These are phyloP conservation scores for Lacerta bilineata DNA, from an alignment of 2,797 vertebrate genomes.

Conservation along the genomic window DNA sequence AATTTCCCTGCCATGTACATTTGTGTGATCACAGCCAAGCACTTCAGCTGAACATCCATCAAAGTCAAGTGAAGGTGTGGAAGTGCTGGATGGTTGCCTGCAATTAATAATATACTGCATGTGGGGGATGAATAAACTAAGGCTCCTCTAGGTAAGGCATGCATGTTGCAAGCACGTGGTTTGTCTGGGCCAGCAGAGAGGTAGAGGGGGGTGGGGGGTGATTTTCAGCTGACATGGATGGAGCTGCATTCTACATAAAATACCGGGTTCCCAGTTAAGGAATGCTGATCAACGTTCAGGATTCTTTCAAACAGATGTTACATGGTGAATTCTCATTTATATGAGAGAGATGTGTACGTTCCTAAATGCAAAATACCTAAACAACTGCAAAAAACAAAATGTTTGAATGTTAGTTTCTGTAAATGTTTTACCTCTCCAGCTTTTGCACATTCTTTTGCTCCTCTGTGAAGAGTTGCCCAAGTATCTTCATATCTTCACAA, in stretches of 20 bases:
- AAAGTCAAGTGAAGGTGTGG: not conserved
- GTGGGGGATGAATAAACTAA: no score
- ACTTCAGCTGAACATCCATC: not conserved
- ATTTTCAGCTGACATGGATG: no score
- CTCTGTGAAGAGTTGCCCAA: slow-evolving; percentile 94
- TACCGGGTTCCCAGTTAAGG: no score
- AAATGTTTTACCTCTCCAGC: slow-evolving; percentile 87
- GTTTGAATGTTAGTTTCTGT: not conserved
- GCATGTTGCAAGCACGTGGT: no score
- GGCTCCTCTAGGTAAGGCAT: no score
- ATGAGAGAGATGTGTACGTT: not conserved
- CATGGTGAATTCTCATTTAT: not conserved
- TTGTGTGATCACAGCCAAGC: not conserved
- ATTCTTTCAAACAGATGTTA: not conserved
- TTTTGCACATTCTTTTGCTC: slow-evolving; percentile 90
- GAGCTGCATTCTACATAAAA: no score
- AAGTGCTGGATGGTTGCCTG: no score
- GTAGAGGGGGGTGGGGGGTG: no score
- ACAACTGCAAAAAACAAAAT: slow-evolving; percentile 8
- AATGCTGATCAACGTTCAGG: not conserved
- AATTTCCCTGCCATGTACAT: not conserved
- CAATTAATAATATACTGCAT: no score
- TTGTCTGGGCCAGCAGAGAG: no score
- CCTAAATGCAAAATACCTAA: not conserved
- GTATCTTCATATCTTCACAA: slow-evolving; percentile 90